Conservation (phyloP, 2,888 invertebrate genomes). For the Leptarthrus brevirostris region DNA sequence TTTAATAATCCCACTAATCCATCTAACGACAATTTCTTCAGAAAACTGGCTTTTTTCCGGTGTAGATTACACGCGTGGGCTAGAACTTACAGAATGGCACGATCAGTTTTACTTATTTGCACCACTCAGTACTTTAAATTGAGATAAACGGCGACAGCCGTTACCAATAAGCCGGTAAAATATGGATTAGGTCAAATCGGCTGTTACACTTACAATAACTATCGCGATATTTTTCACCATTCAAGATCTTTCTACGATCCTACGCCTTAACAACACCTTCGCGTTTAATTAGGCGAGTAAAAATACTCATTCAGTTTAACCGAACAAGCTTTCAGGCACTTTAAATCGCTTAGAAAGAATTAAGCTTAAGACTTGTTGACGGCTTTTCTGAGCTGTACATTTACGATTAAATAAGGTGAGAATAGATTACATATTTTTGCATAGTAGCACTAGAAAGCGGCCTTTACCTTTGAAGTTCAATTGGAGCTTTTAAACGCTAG, state of each 20-base stretch:
- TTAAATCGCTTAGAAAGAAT: background rate
- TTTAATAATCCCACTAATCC: slow-evolving; percentile 24
- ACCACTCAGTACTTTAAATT: background rate
- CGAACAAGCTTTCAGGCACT: background rate
- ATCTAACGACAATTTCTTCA: slow-evolving; percentile 1
- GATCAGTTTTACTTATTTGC: background rate
- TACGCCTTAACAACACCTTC: background rate
- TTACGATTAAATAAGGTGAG: background rate
- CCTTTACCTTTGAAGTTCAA: background rate
- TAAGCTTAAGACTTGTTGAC: too few relatives aligned
- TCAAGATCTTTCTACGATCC: background rate
- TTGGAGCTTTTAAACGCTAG: too few relatives aligned
- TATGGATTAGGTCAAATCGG: background rate
- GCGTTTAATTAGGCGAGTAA: background rate
- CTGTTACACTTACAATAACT: background rate
- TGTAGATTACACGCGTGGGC: slow-evolving; percentile 9
- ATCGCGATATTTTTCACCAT: background rate
- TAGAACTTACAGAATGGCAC: background rate
- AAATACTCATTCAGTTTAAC: background rate
- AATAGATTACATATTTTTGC: background rate
- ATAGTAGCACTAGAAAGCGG: background rate
- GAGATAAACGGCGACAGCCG: slow-evolving; percentile 2
- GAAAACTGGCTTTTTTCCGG: background rate
- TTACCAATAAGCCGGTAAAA: slow-evolving; percentile 1
- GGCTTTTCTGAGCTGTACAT: too few relatives aligned